Evolutionary conservation across 2,113 vertebrate species (phyloP), one percentile per base, ranked within the genome.

Genomic region (Tor tambroides): DNA sequence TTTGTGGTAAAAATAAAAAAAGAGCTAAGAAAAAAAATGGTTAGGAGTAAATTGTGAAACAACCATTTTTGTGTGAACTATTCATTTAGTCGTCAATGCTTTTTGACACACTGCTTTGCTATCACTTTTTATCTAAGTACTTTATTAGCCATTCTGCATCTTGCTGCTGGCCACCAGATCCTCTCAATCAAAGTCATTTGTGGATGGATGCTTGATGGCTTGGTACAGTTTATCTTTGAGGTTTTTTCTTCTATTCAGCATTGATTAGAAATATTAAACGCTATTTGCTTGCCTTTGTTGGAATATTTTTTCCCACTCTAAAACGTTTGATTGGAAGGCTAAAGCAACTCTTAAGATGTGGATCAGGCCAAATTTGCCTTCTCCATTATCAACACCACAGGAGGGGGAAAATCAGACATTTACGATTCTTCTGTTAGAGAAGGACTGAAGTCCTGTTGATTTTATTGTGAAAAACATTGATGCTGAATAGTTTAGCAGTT

Each of bases 111-210:
- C 30, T 32, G 80, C 80, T 54, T 51, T 87, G 86, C 83, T 56
- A 32, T 80, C 23, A 71, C 79, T 28, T 85, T 83, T 89, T 83
- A 5, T 88, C 30, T 76, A 30, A 67, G 49, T 84, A 63, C 75
- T 80, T 80, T 82, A 83, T 82, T 59, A 26, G 46, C 32, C 7
- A 17, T 26, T 43, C 78, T 88, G 7, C 19, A 43, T 80, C 54
- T 80, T 67, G 7, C 61, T 75, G 38, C 41, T 84, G 75, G 67
- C 80, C 80, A 79, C 30, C 49, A 32, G 63, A 88, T 83, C 41
- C 56, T 86, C 84, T 88, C 67, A 74, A 88, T 88, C 83, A 81
- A 74, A 85, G 83, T 82, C n/a, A 41, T 51, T 63, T 67, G 35
- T 56, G 32, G 35, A 74, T 67, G 51, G 80, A 86, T 84, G 19